Percentiles rank a stretch among this genome's conserved stretches.
Conservation (phyloP, 2,113 vertebrate genomes). For the Gulo gulo region DNA sequence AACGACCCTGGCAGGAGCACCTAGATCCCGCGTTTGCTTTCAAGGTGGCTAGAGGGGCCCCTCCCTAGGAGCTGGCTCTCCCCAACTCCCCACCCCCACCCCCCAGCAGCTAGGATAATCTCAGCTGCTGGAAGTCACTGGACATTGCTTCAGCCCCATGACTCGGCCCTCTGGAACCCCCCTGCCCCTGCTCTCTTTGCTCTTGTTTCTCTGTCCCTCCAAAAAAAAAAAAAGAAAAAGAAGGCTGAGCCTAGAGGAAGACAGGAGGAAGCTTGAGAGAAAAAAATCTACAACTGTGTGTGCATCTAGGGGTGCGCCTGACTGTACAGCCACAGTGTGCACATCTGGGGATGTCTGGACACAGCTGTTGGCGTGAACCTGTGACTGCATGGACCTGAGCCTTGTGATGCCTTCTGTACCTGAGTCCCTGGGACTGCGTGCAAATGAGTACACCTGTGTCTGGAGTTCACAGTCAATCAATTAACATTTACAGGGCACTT, state of each 20-base stretch:
- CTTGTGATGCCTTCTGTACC: not conserved
- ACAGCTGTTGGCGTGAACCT: not conserved
- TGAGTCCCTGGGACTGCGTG: not conserved
- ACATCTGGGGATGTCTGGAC: not conserved
- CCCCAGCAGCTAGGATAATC: slow-evolving; percentile 7
- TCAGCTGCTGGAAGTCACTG: slow-evolving; percentile 54
- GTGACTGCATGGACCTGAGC: not conserved
- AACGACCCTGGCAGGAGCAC: not conserved
- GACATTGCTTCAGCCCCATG: slow-evolving; percentile 37
- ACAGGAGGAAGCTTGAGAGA: not conserved
- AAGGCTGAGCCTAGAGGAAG: slow-evolving; percentile 12
- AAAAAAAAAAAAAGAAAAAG: not conserved
- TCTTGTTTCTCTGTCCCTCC: slow-evolving; percentile 15
- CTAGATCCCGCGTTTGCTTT: not conserved
- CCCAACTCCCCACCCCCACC: not conserved
- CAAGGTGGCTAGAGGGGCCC: not conserved
- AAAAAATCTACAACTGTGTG: not conserved
- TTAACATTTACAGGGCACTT: slow-evolving; percentile 56
- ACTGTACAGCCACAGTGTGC: not conserved
- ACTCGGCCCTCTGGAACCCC: slow-evolving; percentile 61
- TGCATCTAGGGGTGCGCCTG: not conserved
- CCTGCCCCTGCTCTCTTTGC: slow-evolving; percentile 46
- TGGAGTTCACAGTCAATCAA: slow-evolving; percentile 53
- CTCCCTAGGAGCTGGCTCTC: slow-evolving; percentile 23
- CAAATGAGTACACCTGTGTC: slow-evolving; percentile 60